Evolutionary conservation across 2,113 vertebrate genomes (phyloP), one percentile per base, ranked within the genome.

Genomic region (Plestiodon gilberti): DNA sequence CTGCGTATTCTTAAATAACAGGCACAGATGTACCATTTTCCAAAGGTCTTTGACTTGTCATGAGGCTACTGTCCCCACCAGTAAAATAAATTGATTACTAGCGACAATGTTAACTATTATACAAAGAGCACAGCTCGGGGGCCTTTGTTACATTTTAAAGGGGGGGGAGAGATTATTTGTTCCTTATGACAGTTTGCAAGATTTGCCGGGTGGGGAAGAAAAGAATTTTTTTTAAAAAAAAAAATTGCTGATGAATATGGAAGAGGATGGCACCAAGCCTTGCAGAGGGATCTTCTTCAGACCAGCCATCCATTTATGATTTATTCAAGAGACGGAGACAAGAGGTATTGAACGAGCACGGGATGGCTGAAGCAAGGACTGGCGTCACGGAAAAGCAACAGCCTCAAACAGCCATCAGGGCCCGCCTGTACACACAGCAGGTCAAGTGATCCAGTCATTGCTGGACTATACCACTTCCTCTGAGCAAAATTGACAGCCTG

Each of bases 11-110:
- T 95, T 96, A 95, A 96, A 96, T 95, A 95, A 95, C 91, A 95
- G 93, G 94, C 94, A 93, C 95, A 96, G 95, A 95, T 96, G 95
- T 96, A 95, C 94, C 93, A 91, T 94, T 96, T 95, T 94, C 75
- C 95, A 96, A 94, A 95, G 95, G 95, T 95, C 95, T 96, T 96
- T 96, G 95, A 96, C 94, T 95, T 94, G 93, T 94, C 95, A 94
- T 93, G 93, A 95, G 95, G 93, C 93, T 94, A 94, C 92, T 95
- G 92, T 91, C 92, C 92, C 91, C 88, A 93, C 90, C 86, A 91
- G 85, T 88, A 92, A 94, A 95, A 94, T 94, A 93, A 89, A 93
- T 94, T 94, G 91, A 93, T 92, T 93, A 92, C 92, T 90, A 89
- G 90, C 90, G 90, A 95, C 91, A 92, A 90, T 92, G 93, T 93